phyloP scores from a whole-genome alignment of 2,888 invertebrate genomes.

The Abscondita cerata region DNA sequence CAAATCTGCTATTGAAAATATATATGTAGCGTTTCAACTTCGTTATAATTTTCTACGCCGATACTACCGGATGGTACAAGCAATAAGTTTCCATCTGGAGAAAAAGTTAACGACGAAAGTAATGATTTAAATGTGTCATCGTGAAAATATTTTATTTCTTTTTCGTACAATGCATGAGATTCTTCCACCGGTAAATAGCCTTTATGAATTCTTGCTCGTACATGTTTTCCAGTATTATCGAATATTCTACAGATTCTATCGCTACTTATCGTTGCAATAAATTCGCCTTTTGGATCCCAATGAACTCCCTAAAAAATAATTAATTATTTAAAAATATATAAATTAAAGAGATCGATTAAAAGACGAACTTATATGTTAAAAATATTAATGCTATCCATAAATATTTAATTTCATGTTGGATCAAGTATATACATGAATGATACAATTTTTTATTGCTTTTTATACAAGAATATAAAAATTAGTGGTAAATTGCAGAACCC shows the following conservation, averaged over 20 bases:
- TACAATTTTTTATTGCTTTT: no score
- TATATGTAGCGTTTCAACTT: conserved; percentile 56
- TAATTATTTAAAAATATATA: no score
- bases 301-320: conserved; percentile 78
- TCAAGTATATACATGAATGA: no score
- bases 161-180: conserved; percentile 66
- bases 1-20: conserved; percentile 52
- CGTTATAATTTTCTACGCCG: conserved; percentile 72
- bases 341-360: no score
- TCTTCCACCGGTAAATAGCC: conserved; percentile 67
- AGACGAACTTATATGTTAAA: no score
- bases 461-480: no score
- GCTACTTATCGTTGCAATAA: conserved; percentile 83
- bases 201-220: conserved; percentile 71
- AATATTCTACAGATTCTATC: conserved; percentile 80
- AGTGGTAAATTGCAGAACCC: no score
- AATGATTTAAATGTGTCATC: conserved; percentile 95
- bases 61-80: conserved; percentile 91
- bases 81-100: conserved; percentile 89
- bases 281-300: conserved; percentile 92
- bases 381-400: no score
- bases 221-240: conserved; percentile 71
- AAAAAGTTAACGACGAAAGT: conserved; percentile 87
- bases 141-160: conserved; percentile 78
- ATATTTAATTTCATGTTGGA: no score